Percentiles rank a stretch among this genome's conserved stretches.
Evolutionary conservation across 2,797 vertebrate species (phyloP).

Genomic region (Amazonetta brasiliensis): DNA sequence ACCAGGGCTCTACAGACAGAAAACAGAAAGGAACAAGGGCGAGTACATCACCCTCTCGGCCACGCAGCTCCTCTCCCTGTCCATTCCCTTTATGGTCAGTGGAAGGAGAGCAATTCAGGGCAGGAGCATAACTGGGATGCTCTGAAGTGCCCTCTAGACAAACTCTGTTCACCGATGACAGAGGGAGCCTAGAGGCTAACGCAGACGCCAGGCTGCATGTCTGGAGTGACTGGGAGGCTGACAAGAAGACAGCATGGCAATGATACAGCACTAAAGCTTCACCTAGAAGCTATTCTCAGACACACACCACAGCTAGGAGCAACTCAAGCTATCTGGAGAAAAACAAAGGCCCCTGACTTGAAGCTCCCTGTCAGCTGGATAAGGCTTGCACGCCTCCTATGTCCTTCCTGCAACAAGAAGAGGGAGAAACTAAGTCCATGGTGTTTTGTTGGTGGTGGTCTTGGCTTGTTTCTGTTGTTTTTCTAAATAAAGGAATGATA

Average conservation of each 20-base stretch:
- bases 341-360: background rate
- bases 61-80: background rate
- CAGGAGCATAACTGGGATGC: background rate
- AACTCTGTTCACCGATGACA: background rate
- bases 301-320: background rate
- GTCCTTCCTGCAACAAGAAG: background rate
- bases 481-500: too few species aligned
- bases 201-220: rapidly evolving
- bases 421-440: background rate
- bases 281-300: background rate
- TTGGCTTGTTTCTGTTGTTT: rapidly evolving
- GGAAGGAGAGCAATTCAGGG: background rate
- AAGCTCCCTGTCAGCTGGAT: background rate
- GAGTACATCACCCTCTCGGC: background rate
- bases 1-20: background rate
- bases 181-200: background rate
- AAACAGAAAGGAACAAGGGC: background rate
- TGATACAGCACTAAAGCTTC: background rate
- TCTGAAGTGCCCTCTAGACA: background rate
- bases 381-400: background rate
- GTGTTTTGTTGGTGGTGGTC: background rate
- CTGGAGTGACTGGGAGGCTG: background rate
- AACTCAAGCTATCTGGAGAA: background rate
- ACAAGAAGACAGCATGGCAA: background rate
- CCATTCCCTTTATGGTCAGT: background rate